Evolutionary conservation across 1,140 invertebrate species (phyloP), one percentile per base, ranked within the genome.

Genomic region (Calosoma granatense): DNA sequence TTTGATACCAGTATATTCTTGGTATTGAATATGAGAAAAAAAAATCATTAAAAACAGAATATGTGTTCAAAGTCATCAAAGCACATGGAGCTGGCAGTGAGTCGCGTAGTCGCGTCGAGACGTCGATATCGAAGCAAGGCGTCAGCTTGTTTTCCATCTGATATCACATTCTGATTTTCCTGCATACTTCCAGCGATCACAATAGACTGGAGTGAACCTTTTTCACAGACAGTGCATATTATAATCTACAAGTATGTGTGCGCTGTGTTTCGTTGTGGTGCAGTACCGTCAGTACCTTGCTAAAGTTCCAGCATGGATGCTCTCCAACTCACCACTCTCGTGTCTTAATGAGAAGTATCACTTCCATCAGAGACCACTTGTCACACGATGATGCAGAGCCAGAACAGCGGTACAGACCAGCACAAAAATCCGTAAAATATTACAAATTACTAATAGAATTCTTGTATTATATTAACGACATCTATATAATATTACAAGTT

Each of bases 211-310:
- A 6, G 41, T n/a, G 26, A 36, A 36, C 9, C 9, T 17, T 47
- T 47, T 47, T 47, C 41, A 47, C 41, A 47, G 41, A 47, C 41
- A 47, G 41, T 47, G 41, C 41, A 47, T 47, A 47, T 47, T 47
- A 12, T 47, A 47, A 47, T 47, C 41, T 47, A 47, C 41, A 17
- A 47, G 41, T 47, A 36, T 36, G 26, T 47, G 4, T 17, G 15
- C 4, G 3, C 3, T 47, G 9, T 47, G 6, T 9, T 47, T 17
- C 15, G 9, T 12, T 47, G 17, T 47, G 41, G 3, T 47, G 3
- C 17, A 4, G 6, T 47, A 12, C 41, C 17, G 9, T 17, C 17
- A 4, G 6, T 47, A 12, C 41, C 17, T 47, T 47, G 3, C 17
- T 47, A 12, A 9, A 11, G 9, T 17, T 12, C 15, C 6, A 11